Percentiles rank a stretch among this genome's conserved stretches.
Conservation (phyloP, 1,140 invertebrate genomes). For the Solen grandis region DNA sequence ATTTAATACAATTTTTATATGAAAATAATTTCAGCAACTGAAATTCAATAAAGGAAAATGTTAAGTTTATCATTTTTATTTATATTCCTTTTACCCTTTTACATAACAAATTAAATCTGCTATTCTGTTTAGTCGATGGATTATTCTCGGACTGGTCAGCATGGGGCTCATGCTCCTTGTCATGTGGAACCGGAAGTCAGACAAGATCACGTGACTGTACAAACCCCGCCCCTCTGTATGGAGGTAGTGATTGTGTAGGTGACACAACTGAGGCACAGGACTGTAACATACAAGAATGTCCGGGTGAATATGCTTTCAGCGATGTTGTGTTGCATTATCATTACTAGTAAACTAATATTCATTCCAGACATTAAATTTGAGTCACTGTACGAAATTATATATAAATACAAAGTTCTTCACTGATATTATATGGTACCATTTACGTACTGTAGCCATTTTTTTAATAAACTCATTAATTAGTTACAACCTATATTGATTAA, state of each 20-base stretch:
- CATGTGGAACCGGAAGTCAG: slow-evolving; percentile 58
- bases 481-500: background rate
- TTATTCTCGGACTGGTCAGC: slow-evolving; percentile 56
- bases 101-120: background rate
- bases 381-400: too few species aligned
- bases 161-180: slow-evolving; percentile 37
- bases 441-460: too few species aligned
- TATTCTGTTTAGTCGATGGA: slow-evolving; percentile 54
- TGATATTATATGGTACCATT: too few species aligned
- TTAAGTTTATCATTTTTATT: too few species aligned
- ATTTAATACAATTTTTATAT: too few species aligned
- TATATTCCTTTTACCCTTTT: too few species aligned
- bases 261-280: background rate
- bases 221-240: slow-evolving; percentile 52
- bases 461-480: background rate
- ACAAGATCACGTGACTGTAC: slow-evolving; percentile 49
- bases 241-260: slow-evolving; percentile 37
- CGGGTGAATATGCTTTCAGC: slow-evolving; percentile 14
- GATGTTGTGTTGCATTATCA: too few species aligned
- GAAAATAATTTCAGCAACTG: background rate
- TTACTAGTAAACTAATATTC: too few species aligned
- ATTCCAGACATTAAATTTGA: too few species aligned
- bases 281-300: slow-evolving; percentile 6
- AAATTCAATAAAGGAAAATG: background rate
- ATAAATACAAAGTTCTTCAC: too few species aligned